Evolutionary conservation across 2,888 invertebrate genomes (phyloP), one percentile per base, ranked within the genome.

Genomic region (Drosophila ezoana): DNA sequence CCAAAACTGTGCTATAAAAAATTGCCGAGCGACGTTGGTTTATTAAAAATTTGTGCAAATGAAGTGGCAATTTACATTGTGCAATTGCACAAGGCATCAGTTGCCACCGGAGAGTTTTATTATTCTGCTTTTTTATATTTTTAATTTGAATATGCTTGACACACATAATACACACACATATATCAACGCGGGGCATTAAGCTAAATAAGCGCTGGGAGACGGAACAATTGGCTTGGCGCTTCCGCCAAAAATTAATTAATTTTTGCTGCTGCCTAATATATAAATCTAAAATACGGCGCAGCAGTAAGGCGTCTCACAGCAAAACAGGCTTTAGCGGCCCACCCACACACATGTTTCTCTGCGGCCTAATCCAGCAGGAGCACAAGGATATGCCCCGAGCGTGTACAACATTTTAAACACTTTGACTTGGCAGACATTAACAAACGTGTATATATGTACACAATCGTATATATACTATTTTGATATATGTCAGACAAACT

Each of bases 391-490:
- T 62, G 70, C 73, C 72, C 70, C 63, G 57, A 49, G 70, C 79
- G 69, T 79, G 81, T 78, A 71, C 43, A 79, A 87, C 81, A 85
- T 83, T 88, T 83, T 71, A 79, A 88, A 81, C 72, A 79, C 72
- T 88, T 75, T 84, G 81, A 72, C 79, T 80, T 61, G 71, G 70
- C 59, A 62, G 81, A 86, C 87, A 86, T 79, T 86, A 88, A 86
- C 86, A 81, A 88, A 83, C 78, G 72, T 44, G 72, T 44, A 43
- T 28, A 61, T 54, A 72, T 63, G 64, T 63, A 45, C 59, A 43
- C 18, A 37, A 11, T 28, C 10, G 23, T 32, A 43, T 18, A 57
- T n/a, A 53, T 23, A 14, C 35, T 62, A 35, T 53, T 49, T 47
- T 45, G 40, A 54, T 59, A 54, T 48, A 40, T 60, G 59, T 40